Evolutionary conservation across 2,888 invertebrate genomes (phyloP).

Genomic region (Apodemia duryi): DNA sequence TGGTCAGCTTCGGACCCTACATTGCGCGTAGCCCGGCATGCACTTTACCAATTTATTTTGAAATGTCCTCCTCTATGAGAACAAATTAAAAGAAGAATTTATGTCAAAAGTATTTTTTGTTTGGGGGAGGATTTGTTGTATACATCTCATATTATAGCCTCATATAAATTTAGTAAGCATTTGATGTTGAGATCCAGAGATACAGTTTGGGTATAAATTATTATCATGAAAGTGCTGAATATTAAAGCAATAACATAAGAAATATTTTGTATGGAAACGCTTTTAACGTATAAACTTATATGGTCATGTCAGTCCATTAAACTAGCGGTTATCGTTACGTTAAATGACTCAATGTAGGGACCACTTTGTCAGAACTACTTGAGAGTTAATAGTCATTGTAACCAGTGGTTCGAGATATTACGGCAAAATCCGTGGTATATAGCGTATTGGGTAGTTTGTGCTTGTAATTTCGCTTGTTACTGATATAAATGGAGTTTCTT

Average conservation of each 20-base stretch:
- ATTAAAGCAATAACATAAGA: constrained; percentile 1
- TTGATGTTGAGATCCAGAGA: too few species aligned
- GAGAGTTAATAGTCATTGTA: constrained; percentile 4
- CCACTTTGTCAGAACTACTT: constrained; percentile 2
- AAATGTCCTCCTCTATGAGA: too few species aligned
- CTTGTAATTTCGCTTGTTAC: background rate
- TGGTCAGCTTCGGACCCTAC: too few species aligned
- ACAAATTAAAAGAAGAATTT: too few species aligned
- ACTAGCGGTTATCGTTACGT: constrained; percentile 3
- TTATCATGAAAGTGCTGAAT: too few species aligned
- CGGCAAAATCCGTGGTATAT: background rate
- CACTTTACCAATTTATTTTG: too few species aligned
- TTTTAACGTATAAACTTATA: constrained; percentile 4
- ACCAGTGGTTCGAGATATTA: background rate
- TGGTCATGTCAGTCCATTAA: constrained; percentile 1
- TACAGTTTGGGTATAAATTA: too few species aligned
- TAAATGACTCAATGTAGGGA: background rate
- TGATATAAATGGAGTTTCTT: background rate
- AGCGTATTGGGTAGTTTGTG: background rate
- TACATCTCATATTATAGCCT: too few species aligned
- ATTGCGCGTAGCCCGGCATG: too few species aligned
- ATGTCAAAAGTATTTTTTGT: too few species aligned
- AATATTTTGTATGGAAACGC: constrained; percentile 9
- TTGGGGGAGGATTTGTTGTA: too few species aligned
- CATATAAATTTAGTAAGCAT: too few species aligned